A percentile compares a stretch with the other conserved stretches of the same genome.
Evolutionary conservation across 1,140 invertebrate species (phyloP).

Genomic region (Lucilia sericata): DNA sequence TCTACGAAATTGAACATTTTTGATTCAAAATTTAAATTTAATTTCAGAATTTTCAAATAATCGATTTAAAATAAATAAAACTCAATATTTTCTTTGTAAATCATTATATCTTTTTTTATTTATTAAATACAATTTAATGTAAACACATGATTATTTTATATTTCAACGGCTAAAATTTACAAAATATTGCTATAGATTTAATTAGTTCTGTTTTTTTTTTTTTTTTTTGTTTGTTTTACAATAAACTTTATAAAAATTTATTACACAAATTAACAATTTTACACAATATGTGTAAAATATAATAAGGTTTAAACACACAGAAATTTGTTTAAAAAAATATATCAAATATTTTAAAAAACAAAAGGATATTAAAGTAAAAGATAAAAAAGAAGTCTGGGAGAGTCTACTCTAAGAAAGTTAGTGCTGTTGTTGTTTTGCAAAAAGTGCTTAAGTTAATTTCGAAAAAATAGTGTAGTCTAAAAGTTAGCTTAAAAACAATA

Average conservation of each 20-base stretch:
- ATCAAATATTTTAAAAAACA: neutral
- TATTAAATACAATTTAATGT: neutral
- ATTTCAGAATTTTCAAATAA: too few relatives aligned
- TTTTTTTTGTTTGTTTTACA: too few relatives aligned
- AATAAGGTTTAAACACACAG: neutral
- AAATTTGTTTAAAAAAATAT: neutral
- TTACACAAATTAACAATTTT: conserved; percentile 7
- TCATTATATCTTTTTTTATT: neutral
- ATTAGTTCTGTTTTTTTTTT: neutral
- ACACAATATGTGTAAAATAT: conserved; percentile 25
- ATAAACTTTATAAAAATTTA: neutral
- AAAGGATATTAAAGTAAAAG: too few relatives aligned
- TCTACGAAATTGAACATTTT: too few relatives aligned
- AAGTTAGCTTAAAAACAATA: neutral
- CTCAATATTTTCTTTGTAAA: neutral
- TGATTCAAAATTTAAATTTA: too few relatives aligned
- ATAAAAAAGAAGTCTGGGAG: neutral
- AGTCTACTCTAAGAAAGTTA: neutral
- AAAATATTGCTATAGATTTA: conserved; percentile 16
- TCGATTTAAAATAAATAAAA: neutral
- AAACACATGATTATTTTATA: conserved; percentile 2
- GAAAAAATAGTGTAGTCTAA: neutral
- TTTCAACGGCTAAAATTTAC: conserved; percentile 11
- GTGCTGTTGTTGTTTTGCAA: neutral
- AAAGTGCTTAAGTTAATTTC: neutral